These are phyloP conservation scores for Hemicrepidius hirtus DNA, from an alignment of 2,888 invertebrate genomes.

Conservation along the genomic window DNA sequence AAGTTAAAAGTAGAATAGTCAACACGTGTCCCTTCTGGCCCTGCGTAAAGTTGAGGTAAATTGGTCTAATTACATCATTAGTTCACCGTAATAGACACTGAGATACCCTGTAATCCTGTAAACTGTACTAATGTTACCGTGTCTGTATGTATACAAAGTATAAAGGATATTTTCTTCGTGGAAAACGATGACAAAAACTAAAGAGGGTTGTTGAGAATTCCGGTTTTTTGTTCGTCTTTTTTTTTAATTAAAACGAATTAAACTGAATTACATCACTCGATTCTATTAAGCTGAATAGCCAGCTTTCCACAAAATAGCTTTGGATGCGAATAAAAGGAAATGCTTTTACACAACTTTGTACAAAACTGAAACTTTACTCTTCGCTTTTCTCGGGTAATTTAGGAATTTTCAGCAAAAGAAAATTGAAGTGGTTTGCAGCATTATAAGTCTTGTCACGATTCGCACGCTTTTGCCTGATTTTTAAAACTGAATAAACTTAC, in stretches of 20 bases:
- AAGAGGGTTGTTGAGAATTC: constrained; percentile 6
- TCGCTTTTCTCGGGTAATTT: constrained; percentile 40
- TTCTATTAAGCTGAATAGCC: constrained; percentile 37
- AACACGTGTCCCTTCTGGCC: too few relatives aligned
- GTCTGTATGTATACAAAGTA: too few relatives aligned
- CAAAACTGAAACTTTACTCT: constrained; percentile 39
- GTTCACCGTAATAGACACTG: too few relatives aligned
- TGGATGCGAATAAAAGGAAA: constrained; percentile 38
- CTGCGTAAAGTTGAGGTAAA: too few relatives aligned
- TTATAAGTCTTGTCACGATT: constrained; percentile 36
- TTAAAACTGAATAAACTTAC: constrained; percentile 28
- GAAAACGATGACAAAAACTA: neutral
- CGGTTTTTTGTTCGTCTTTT: constrained; percentile 19
- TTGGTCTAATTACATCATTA: too few relatives aligned
- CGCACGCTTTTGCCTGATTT: constrained; percentile 22
- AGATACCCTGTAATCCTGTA: too few relatives aligned
- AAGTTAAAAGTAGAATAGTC: too few relatives aligned
- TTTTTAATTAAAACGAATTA: constrained; percentile 34
- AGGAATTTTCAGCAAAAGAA: constrained; percentile 39
- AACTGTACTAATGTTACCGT: too few relatives aligned
- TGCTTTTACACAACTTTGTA: constrained; percentile 45
- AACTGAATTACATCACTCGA: constrained; percentile 37
- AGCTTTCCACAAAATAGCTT: constrained; percentile 35
- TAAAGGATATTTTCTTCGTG: neutral
- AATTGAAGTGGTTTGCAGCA: constrained; percentile 34